Conservation (phyloP, 2,888 invertebrate genomes). For the Rhagium mordax region DNA sequence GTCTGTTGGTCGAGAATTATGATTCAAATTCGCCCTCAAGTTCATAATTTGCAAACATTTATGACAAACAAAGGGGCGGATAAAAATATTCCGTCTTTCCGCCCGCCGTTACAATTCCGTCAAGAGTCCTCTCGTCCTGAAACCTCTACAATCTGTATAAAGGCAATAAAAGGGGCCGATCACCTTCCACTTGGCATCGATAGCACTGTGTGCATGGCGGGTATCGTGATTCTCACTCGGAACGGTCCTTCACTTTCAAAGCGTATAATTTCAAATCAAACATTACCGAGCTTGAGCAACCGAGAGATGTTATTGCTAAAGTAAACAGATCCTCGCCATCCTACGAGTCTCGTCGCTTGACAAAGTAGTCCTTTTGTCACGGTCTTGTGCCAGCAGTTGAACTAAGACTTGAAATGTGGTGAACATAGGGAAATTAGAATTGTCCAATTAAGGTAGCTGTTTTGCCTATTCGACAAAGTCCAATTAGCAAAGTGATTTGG, state of each 20-base stretch:
- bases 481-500: neutral
- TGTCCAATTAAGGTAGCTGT: neutral
- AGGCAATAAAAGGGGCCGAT: slow-evolving; percentile 33
- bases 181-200: slow-evolving; percentile 29
- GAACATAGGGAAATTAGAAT: neutral
- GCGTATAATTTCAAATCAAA: slow-evolving; percentile 51
- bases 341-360: neutral
- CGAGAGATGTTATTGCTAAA: slow-evolving; percentile 42
- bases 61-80: neutral
- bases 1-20: too few species aligned
- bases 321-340: slow-evolving; percentile 33
- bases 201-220: neutral
- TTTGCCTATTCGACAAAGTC: neutral
- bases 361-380: slow-evolving; percentile 17
- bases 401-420: neutral
- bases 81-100: neutral
- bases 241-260: slow-evolving; percentile 23
- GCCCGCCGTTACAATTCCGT: slow-evolving; percentile 18
- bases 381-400: slow-evolving; percentile 13
- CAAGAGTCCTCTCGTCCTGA: neutral
- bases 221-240: neutral
- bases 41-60: neutral
- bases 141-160: slow-evolving; percentile 15
- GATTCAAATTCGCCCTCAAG: too few species aligned
- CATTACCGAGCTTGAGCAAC: slow-evolving; percentile 39